Percentiles rank a stretch among this genome's conserved stretches.
phyloP scores from a whole-genome alignment of 2,888 invertebrate genomes.

The Pantelozetes paolii region DNA sequence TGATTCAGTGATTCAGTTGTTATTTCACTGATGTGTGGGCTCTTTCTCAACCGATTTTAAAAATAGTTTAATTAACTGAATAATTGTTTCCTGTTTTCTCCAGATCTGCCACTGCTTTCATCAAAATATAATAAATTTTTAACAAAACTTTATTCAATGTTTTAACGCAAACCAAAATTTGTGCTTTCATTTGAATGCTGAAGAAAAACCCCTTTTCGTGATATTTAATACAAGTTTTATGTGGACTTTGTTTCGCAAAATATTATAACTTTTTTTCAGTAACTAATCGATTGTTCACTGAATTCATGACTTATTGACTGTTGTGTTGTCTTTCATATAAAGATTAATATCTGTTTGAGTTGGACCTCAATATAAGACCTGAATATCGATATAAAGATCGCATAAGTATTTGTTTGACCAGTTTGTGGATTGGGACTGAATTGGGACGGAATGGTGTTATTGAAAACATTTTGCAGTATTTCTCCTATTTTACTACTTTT shows the following conservation, averaged over 20 bases:
- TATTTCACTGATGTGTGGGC: slow-evolving; percentile 9
- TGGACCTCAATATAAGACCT: slow-evolving; percentile 30
- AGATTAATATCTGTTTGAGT: not conserved
- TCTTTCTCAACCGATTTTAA: not conserved
- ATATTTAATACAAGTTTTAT: no score
- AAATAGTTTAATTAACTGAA: slow-evolving; percentile 37
- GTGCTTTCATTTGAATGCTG: not conserved
- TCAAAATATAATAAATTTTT: not conserved
- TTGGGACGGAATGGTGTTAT: slow-evolving; percentile 27
- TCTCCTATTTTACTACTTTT: not conserved
- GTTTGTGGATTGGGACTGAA: slow-evolving; percentile 25
- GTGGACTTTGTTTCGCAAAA: no score
- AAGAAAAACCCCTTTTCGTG: not conserved
- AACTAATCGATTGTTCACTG: slow-evolving; percentile 9
- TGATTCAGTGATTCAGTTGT: not conserved
- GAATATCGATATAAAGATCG: slow-evolving; percentile 18
- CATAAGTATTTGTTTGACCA: slow-evolving; percentile 16
- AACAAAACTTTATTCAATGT: not conserved
- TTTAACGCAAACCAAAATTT: not conserved
- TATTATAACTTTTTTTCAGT: not conserved
- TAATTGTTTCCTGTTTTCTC: slow-evolving; percentile 37
- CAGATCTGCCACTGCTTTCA: slow-evolving; percentile 7
- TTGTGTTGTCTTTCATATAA: slow-evolving; percentile 12
- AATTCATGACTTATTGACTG: slow-evolving; percentile 15
- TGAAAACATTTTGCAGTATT: not conserved